A percentile compares a stretch with the other conserved stretches of the same genome.
phyloP scores from a whole-genome alignment of 2,113 vertebrate species.

The Microtus pennsylvanicus region DNA sequence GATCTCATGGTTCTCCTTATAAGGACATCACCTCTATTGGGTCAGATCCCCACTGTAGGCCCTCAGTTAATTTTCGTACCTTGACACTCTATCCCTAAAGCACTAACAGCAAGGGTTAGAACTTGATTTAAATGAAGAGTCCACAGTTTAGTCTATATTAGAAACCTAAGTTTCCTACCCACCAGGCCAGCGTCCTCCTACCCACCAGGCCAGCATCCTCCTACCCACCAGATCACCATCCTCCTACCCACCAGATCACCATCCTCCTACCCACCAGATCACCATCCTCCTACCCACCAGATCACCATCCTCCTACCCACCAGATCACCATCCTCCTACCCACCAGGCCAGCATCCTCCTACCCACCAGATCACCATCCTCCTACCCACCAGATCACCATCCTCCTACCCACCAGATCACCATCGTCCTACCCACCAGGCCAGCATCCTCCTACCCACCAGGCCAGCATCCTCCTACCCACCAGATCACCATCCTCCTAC shows the following conservation, averaged over 20 bases:
- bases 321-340: neutral
- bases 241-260: no score
- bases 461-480: no score
- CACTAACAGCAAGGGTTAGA: neutral
- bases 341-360: accelerated
- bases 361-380: accelerated
- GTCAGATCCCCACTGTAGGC: neutral
- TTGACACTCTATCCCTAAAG: neutral
- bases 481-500: accelerated
- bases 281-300: no score
- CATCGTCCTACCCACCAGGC: no score
- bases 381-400: no score
- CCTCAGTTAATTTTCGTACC: neutral
- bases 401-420: neutral
- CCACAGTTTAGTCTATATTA: neutral
- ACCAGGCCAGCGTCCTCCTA: accelerated
- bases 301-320: no score
- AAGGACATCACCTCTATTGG: neutral
- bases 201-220: no score
- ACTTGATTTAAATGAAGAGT: neutral
- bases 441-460: no score
- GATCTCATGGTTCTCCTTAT: neutral
- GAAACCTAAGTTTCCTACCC: neutral
- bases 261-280: no score
- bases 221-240: no score